Conservation (phyloP, 1,140 invertebrate species). For the Steinernema feltiae region DNA sequence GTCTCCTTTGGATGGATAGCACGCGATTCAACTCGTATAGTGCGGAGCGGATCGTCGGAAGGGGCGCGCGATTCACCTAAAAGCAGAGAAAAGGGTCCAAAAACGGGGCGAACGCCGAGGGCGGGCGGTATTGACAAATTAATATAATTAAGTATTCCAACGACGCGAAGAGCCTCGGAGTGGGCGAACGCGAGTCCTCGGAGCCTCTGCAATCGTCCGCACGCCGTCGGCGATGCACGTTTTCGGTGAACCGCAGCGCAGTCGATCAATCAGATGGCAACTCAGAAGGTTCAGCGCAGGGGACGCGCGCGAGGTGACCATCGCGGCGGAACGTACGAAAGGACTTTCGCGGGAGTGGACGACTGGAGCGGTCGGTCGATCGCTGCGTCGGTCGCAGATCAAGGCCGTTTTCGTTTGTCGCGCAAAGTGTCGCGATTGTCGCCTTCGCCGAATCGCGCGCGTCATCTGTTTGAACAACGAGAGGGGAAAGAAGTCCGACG, state of each 20-base stretch:
- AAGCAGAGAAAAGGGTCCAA: not conserved
- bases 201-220: too few species aligned
- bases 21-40: not conserved
- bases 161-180: not conserved
- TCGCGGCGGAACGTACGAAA: not conserved
- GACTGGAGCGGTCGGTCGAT: not conserved
- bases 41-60: not conserved
- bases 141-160: conserved; percentile 8
- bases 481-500: not conserved
- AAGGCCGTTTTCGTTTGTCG: too few species aligned
- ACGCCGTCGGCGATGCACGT: too few species aligned
- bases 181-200: not conserved
- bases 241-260: not conserved
- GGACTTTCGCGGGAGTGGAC: not conserved
- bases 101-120: conserved; percentile 2
- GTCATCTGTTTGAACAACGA: not conserved
- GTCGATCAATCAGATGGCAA: not conserved
- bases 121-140: conserved; percentile 6
- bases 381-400: too few species aligned
- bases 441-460: not conserved
- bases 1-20: too few species aligned
- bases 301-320: not conserved
- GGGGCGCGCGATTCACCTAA: not conserved
- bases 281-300: not conserved
- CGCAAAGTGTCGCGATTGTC: not conserved